Conservation (phyloP, 2,113 vertebrate species). For the Lethenteron reissneri region DNA sequence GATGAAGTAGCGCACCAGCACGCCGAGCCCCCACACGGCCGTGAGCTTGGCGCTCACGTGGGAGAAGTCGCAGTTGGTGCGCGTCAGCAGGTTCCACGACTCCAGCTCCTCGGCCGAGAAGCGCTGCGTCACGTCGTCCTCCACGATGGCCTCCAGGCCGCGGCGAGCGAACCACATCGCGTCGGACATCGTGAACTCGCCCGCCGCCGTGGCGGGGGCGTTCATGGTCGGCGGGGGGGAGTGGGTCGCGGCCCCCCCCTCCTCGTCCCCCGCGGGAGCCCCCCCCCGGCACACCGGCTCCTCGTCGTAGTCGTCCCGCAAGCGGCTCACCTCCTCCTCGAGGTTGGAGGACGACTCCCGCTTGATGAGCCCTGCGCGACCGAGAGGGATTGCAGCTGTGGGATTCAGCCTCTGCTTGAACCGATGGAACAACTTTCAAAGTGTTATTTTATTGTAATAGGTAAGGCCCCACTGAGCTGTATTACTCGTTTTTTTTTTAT, state of each 20-base stretch:
- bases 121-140: conserved; percentile 72
- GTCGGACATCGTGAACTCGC: conserved; percentile 49
- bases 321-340: neutral
- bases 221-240: no score
- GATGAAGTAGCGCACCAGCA: conserved; percentile 54
- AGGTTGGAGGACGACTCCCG: neutral
- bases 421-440: no score
- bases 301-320: conserved; percentile 48
- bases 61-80: conserved; percentile 72
- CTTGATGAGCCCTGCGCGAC: no score
- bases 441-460: no score
- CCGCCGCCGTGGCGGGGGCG: conserved; percentile 10
- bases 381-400: no score
- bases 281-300: conserved; percentile 47
- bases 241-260: conserved; percentile 15
- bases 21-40: conserved; percentile 58
- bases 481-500: no score
- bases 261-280: conserved; percentile 35
- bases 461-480: no score
- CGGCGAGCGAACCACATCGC: conserved; percentile 66
- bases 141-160: conserved; percentile 66
- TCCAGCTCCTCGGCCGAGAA: conserved; percentile 86
- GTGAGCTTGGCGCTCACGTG: conserved; percentile 66
- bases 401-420: no score
- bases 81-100: conserved; percentile 92